Evolutionary conservation across 2,113 vertebrate genomes (phyloP), one percentile per base, ranked within the genome.

Genomic region (Corythoichthys haematopterus): DNA sequence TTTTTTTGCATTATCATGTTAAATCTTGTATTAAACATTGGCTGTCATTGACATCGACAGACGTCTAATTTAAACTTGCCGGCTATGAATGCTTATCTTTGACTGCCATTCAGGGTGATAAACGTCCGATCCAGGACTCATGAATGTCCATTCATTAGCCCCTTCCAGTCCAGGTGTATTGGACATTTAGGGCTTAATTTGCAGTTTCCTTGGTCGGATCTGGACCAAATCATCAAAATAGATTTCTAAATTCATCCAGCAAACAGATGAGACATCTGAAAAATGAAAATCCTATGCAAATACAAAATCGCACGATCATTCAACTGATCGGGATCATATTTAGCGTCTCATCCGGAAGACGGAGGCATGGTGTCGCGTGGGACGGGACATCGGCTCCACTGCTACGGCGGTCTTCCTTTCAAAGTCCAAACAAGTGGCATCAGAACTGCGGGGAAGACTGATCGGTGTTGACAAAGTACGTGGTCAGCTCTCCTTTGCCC

Each of bases 401-500:
- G 2, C 56, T 16, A 16, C 15, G n/a, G 56, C 37, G 5, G 58
- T 50, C 37, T 38, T 7, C 16, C 14, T 28, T 53, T 28, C 20
- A 55, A 55, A 53, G 3, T 28, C 52, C 20, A 20, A 20, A 62
- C n/a, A 37, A n/a, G 0, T 13, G 36, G 35, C 35, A 48, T 85
- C 72, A 88, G 74, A 85, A 80, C 50, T 51, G 74, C 45, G 74
- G 73, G 20, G 62, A 62, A 1, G 61, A 68, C 0, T 81, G 76
- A 36, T 91, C 86, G 0, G 75, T 81, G 63, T 92, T 91, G 40
- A 96, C 84, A 52, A 94, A 96, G 73, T 92, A 95, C 6, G 95
- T 96, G 55, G 90, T 91, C 48, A 96, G 92, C 38, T 96, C 85
- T n/a, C 95, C 95, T 88, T 96, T 96, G 65, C 95, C 95, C 74